These are phyloP conservation scores for Struthidea cinerea DNA, from an alignment of 2,113 vertebrate species.

Conservation along the genomic window DNA sequence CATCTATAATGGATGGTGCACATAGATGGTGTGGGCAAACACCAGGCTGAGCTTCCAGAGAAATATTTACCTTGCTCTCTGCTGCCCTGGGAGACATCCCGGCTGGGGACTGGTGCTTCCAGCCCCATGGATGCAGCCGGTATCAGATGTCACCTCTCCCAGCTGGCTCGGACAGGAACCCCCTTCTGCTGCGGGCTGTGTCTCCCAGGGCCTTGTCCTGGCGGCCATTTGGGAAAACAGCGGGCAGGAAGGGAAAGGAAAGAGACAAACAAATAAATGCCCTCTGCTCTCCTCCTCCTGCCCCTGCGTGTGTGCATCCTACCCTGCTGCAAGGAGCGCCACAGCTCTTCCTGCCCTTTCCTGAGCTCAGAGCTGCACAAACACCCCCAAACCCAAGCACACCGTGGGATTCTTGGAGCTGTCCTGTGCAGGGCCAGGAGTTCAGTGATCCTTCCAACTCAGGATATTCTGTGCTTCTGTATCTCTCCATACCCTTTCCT, in stretches of 20 bases:
- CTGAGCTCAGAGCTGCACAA: background rate
- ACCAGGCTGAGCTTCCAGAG: background rate
- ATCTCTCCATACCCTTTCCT: background rate
- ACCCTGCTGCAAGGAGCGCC: background rate
- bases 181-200: background rate
- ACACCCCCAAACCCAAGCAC: background rate
- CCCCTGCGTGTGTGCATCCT: fast-evolving
- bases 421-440: background rate
- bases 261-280: background rate
- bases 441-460: background rate
- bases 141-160: background rate
- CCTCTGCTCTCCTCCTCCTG: background rate
- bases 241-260: background rate
- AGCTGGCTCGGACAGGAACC: fast-evolving
- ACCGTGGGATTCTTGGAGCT: fast-evolving
- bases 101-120: background rate
- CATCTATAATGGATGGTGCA: background rate
- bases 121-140: background rate
- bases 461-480: background rate
- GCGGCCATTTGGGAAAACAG: background rate
- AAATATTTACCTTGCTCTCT: background rate
- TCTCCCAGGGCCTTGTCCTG: background rate
- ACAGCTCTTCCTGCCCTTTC: background rate
- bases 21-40: background rate
- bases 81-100: background rate